Base-by-base conservation (phyloP, 1,140 invertebrate species). In the Drosophila pallidifrons region DNA sequence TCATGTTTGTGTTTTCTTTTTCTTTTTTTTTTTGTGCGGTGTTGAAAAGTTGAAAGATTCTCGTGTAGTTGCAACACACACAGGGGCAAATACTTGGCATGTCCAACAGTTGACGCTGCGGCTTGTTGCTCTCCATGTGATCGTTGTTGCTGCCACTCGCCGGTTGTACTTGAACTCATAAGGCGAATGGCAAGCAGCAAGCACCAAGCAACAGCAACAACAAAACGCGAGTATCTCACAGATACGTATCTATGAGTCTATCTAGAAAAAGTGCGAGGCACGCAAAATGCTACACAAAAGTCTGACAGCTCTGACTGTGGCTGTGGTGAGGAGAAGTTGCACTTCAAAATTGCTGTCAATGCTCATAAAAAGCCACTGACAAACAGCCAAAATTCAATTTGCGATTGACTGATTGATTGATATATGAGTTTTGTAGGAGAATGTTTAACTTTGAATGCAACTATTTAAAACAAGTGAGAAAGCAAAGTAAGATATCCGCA, bases 141-240 rank as follows among this genome's bases (percentile, higher is more conserved):
- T 25, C 20, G 16, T 41, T 38, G 30, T 45, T 43, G 46, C 32
- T 54, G 71, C 41, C 67, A 61, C 43, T 75, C 71, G 82, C 82
- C 80, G 73, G 80, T 87, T 88, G 83, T 80, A 87, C 82, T 87
- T 88, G 82, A 88, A 88, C 77, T 88, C 57, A 66, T 66, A 80
- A 73, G 75, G 61, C 51, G 43, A 55, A 57, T 43, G 69, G 69
- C 69, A 8, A 32, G 6, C 30, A 7, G 69, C 69, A 8, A 32
- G 6, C 30, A 7, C 6, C 32, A 7, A 35, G 8, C 6, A 43
- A 68, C 63, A 60, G 69, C 72, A 46, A 66, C 51, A 63, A 59
- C 41, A 60, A 25, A 25, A 25, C 20, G 60, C 47, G 67, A 75
- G 67, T 75, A 75, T 75, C 71, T 74, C 10, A 60, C 65, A 69